Evolutionary conservation across 2,888 invertebrate genomes (phyloP).

Genomic region (Microctonus brassicae): DNA sequence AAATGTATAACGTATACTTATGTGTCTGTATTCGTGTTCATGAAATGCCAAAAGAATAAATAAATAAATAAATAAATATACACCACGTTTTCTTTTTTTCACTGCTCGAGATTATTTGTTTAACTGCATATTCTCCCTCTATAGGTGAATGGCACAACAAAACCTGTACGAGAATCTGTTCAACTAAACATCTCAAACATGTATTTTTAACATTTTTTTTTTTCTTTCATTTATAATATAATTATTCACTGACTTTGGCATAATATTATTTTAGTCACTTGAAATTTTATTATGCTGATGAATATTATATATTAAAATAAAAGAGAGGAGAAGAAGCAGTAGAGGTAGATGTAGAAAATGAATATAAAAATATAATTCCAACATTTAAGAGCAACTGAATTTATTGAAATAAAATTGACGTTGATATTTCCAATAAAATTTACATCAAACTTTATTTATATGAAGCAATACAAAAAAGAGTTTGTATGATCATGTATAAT

Average conservation of each 20-base stretch:
- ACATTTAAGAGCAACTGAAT: not conserved
- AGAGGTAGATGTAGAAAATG: not conserved
- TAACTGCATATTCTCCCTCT: constrained; percentile 35
- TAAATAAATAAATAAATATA: too few species aligned
- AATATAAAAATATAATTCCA: not conserved
- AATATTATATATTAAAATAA: too few species aligned
- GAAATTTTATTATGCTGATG: not conserved
- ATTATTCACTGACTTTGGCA: not conserved
- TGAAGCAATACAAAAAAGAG: too few species aligned
- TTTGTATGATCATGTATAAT: not conserved
- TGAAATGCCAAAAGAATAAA: not conserved
- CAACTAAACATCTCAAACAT: not conserved
- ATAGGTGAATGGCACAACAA: not conserved
- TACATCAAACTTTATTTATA: not conserved
- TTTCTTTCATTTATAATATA: not conserved
- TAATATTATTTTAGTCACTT: not conserved
- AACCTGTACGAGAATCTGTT: not conserved
- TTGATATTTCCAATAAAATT: not conserved
- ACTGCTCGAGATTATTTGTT: constrained; percentile 40
- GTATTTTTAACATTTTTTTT: not conserved
- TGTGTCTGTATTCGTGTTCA: not conserved
- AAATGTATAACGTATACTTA: not conserved
- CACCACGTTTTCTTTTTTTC: constrained; percentile 28
- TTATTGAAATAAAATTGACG: not conserved
- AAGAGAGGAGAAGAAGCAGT: not conserved